A percentile compares a stretch with the other conserved stretches of the same genome.
Evolutionary conservation across 2,797 vertebrate species (phyloP).

Genomic region (Peromyscus attwateri): DNA sequence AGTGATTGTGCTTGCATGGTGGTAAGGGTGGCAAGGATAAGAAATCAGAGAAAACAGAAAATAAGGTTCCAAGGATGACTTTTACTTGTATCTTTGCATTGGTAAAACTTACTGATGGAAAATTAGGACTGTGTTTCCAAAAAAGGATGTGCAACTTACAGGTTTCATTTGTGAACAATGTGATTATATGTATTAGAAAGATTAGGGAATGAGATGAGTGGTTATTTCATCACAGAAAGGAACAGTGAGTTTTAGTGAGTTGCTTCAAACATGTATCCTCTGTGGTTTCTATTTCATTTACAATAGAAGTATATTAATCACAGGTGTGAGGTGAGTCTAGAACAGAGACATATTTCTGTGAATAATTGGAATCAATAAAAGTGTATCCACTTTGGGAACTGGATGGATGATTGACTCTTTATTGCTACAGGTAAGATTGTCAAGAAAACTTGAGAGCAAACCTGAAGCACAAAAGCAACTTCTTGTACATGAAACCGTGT

Average conservation of each 20-base stretch:
- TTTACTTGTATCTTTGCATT: not conserved
- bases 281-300: conserved; percentile 18
- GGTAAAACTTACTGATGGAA: not conserved
- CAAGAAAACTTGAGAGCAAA: not conserved
- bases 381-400: not conserved
- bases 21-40: not conserved
- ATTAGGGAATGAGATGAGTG: not conserved
- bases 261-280: conserved; percentile 32
- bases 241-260: conserved; percentile 16
- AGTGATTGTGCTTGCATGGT: not conserved
- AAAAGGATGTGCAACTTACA: not conserved
- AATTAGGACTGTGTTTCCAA: not conserved
- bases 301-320: conserved; percentile 19
- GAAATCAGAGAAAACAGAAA: not conserved
- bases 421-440: not conserved
- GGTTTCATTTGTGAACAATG: not conserved
- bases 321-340: not conserved
- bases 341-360: not conserved
- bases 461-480: not conserved
- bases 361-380: conserved; percentile 30
- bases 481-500: not conserved
- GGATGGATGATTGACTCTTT: not conserved
- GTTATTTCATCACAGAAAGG: not conserved
- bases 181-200: not conserved
- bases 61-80: not conserved